Percentiles rank a stretch among this genome's conserved stretches.
These are phyloP conservation scores for Xestia xanthographa DNA, from an alignment of 2,888 invertebrate species.

Conservation along the genomic window DNA sequence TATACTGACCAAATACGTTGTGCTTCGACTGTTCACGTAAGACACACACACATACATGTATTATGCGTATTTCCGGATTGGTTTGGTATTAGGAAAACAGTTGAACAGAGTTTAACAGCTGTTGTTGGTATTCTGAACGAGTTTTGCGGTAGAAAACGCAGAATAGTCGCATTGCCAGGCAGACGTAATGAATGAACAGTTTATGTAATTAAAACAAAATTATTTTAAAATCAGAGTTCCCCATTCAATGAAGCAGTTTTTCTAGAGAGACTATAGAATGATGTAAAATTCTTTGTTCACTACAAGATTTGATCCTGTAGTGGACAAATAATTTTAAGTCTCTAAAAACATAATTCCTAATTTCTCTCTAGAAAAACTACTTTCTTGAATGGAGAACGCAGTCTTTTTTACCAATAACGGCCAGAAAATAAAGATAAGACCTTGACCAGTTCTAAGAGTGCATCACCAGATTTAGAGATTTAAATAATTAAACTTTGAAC, in stretches of 20 bases:
- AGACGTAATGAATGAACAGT: background rate
- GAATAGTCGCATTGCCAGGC: background rate
- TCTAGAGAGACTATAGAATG: no score
- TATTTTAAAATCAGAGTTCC: background rate
- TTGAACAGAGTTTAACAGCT: background rate
- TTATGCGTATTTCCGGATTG: conserved; percentile 50
- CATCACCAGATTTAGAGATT: background rate
- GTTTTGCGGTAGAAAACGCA: conserved; percentile 29
- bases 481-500: background rate
- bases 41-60: conserved; percentile 20
- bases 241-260: background rate
- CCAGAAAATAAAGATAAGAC: background rate
- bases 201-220: background rate
- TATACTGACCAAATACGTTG: conserved; percentile 41
- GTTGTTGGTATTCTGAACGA: conserved; percentile 28
- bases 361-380: no score
- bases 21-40: conserved; percentile 34
- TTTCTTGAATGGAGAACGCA: no score
- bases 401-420: no score
- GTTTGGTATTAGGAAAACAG: conserved; percentile 31
- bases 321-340: no score
- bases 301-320: no score
- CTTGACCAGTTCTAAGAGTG: background rate
- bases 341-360: no score
- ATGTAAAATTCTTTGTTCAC: no score